A percentile compares a stretch with the other conserved stretches of the same genome.
Evolutionary conservation across 2,888 invertebrate species (phyloP).

Genomic region (Aricia artaxerxes): DNA sequence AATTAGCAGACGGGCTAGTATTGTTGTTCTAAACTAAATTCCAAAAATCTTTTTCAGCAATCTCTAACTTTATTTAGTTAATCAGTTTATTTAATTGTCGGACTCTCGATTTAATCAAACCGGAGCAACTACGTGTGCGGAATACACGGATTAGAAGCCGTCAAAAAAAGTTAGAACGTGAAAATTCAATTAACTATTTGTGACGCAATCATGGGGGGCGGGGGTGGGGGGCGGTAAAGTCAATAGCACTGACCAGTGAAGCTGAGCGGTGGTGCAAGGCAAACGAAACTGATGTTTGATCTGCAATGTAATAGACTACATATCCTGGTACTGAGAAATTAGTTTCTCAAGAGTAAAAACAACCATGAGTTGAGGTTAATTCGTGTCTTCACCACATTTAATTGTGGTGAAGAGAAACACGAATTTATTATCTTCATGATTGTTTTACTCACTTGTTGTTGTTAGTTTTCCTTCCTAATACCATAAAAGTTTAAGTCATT

Average conservation of each 20-base stretch:
- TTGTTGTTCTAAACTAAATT: background rate
- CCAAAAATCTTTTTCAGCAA: background rate
- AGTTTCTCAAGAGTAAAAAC: too few relatives aligned
- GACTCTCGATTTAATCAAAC: background rate
- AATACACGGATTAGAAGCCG: constrained; percentile 17
- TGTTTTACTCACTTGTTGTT: too few relatives aligned
- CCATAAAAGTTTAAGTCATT: too few relatives aligned
- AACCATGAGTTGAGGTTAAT: too few relatives aligned
- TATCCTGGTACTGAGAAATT: background rate
- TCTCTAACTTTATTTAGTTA: background rate
- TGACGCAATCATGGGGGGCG: constrained; percentile 40
- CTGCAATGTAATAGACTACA: background rate
- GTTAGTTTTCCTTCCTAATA: too few relatives aligned
- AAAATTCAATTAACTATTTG: constrained; percentile 42
- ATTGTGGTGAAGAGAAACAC: too few relatives aligned
- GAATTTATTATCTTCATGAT: too few relatives aligned
- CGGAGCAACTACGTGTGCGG: background rate
- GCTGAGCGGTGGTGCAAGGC: constrained; percentile 39
- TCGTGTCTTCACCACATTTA: too few relatives aligned
- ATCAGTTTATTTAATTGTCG: constrained; percentile 10
- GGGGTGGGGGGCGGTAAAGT: constrained; percentile 39
- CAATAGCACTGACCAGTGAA: constrained; percentile 41
- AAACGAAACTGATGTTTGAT: background rate
- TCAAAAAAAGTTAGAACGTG: constrained; percentile 39
- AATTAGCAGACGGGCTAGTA: too few relatives aligned